Evolutionary conservation across 2,797 vertebrate species (phyloP).

Genomic region (Neosilurus mollespiculum): DNA sequence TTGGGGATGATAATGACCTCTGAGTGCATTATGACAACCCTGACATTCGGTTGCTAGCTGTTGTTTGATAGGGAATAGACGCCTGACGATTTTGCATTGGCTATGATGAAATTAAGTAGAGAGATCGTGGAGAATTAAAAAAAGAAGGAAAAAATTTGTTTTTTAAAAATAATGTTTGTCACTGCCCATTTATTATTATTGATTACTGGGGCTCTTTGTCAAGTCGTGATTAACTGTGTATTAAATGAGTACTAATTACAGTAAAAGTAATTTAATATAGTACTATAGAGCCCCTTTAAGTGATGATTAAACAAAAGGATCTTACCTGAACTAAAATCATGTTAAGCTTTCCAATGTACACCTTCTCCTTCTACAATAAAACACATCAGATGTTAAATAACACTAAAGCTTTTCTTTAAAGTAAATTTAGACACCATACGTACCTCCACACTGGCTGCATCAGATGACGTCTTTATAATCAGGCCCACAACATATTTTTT

Average conservation of each 20-base stretch:
- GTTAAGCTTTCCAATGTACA: slow-evolving; percentile 98
- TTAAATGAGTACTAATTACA: too few relatives aligned
- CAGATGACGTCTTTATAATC: slow-evolving; percentile 99
- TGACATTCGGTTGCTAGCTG: too few relatives aligned
- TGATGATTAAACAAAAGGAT: not conserved
- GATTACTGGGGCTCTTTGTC: too few relatives aligned
- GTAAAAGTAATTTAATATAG: too few relatives aligned
- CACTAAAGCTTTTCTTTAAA: not conserved
- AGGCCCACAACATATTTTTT: slow-evolving; percentile 99
- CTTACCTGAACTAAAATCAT: slow-evolving; percentile 99
- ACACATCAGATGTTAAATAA: slow-evolving; percentile 26
- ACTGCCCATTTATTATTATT: too few relatives aligned
- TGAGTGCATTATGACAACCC: too few relatives aligned
- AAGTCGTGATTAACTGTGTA: too few relatives aligned
- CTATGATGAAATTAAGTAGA: not conserved
- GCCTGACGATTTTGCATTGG: not conserved
- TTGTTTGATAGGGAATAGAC: too few relatives aligned
- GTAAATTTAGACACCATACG: slow-evolving; percentile 55
- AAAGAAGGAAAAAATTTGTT: too few relatives aligned
- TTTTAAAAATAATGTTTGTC: too few relatives aligned
- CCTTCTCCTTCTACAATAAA: slow-evolving; percentile 90
- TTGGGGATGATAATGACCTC: too few relatives aligned
- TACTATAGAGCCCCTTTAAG: too few relatives aligned
- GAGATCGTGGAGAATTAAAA: not conserved
- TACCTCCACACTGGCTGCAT: slow-evolving; percentile 94